phyloP scores from a whole-genome alignment of 2,113 vertebrate species.

The Grantiella picta region DNA sequence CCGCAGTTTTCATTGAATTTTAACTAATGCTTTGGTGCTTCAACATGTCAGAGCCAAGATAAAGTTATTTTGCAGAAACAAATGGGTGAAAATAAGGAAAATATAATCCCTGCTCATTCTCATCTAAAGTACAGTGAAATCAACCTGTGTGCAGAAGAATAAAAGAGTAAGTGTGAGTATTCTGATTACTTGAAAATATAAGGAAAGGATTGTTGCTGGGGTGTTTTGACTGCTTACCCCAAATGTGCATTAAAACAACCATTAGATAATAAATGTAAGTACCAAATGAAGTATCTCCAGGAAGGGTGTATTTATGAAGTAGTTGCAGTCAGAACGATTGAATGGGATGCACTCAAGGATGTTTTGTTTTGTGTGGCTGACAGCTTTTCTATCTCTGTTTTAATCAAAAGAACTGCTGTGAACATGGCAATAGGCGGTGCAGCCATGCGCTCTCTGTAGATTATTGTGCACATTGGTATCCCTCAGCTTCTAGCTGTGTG shows the following conservation, averaged over 20 bases:
- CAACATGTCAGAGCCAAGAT: not conserved
- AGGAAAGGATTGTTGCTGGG: not conserved
- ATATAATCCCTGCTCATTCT: not conserved
- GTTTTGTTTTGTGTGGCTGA: not conserved
- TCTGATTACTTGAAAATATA: not conserved
- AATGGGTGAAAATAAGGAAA: not conserved
- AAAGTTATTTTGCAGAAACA: not conserved
- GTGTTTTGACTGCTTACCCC: not conserved
- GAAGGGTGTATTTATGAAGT: not conserved
- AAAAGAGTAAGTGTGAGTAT: not conserved
- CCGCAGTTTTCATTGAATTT: not conserved
- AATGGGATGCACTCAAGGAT: not conserved
- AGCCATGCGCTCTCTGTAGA: not conserved
- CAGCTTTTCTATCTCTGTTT: not conserved
- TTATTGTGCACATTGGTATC: not conserved
- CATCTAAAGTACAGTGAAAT: not conserved
- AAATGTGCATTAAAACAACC: not conserved
- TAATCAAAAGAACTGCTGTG: not conserved
- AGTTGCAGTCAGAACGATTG: not conserved
- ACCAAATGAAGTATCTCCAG: not conserved
- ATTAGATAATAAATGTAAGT: not conserved
- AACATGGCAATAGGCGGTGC: not conserved
- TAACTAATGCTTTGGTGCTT: not conserved
- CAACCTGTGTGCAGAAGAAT: not conserved
- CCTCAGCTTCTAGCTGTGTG: not conserved